phyloP scores from a whole-genome alignment of 2,797 vertebrate genomes.

The Eutrigla gurnardus region DNA sequence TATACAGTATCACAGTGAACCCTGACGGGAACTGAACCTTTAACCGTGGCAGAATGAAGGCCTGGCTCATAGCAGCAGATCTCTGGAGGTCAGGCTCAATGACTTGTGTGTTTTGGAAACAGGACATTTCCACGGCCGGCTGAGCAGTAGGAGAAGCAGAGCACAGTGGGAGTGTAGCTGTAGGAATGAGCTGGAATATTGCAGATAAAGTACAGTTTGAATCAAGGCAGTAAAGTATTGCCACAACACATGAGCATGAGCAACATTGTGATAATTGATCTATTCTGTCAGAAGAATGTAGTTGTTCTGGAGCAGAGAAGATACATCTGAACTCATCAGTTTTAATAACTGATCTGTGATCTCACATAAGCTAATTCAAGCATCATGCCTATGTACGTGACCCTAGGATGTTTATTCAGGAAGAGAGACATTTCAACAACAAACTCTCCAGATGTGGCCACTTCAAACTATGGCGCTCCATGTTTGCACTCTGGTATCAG shows the following conservation, averaged over 20 bases:
- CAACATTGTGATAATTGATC: not conserved
- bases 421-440: no score
- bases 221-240: not conserved
- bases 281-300: not conserved
- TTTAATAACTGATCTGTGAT: no score
- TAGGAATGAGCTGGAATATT: not conserved
- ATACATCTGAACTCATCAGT: not conserved
- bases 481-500: no score
- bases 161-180: slow-evolving; percentile 10
- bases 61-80: not conserved
- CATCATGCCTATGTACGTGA: no score
- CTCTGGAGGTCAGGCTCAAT: slow-evolving; percentile 23
- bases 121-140: not conserved
- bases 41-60: not conserved
- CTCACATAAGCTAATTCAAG: no score
- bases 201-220: not conserved
- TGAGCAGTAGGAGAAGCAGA: slow-evolving; percentile 14
- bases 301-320: not conserved
- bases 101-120: slow-evolving; percentile 55
- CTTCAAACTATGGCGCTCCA: no score
- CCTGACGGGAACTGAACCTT: not conserved
- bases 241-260: not conserved
- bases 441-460: no score
- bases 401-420: no score
- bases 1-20: not conserved